These are phyloP conservation scores for Psephotus haematonotus DNA, from an alignment of 2,113 vertebrate genomes.

Conservation along the genomic window DNA sequence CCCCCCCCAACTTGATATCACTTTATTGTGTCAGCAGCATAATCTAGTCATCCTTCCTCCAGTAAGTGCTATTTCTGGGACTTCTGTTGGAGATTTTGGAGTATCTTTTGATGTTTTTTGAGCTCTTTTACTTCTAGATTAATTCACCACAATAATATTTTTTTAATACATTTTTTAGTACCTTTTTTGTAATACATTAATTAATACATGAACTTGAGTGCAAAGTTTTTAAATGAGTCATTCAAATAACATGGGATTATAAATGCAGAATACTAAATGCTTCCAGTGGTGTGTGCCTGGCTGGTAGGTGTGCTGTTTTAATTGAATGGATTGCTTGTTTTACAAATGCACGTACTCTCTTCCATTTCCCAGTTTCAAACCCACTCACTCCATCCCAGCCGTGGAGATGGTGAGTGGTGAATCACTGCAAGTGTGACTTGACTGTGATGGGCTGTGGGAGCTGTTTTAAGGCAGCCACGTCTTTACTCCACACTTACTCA, in stretches of 20 bases:
- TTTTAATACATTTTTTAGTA: too few species aligned
- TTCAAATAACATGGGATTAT: neutral
- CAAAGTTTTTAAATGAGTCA: neutral
- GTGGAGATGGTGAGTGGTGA: rapidly evolving
- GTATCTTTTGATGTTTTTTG: neutral
- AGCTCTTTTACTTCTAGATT: neutral
- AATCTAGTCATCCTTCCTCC: neutral
- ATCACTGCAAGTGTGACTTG: neutral
- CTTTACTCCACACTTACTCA: neutral
- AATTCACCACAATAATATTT: neutral
- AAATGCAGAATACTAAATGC: neutral
- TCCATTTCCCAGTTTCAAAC: neutral
- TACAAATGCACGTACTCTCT: neutral
- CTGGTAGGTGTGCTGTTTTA: neutral
- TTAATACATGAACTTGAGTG: neutral
- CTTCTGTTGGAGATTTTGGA: neutral
- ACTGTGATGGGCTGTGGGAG: neutral
- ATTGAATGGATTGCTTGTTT: neutral
- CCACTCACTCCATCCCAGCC: rapidly evolving
- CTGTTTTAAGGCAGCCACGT: neutral
- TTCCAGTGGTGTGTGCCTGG: neutral
- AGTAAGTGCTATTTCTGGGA: neutral
- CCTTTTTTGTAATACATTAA: neutral
- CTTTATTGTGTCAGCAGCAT: neutral
- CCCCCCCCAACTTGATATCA: neutral